Evolutionary conservation across 2,113 vertebrate genomes (phyloP), one percentile per base, ranked within the genome.

Genomic region (Addax nasomaculatus): DNA sequence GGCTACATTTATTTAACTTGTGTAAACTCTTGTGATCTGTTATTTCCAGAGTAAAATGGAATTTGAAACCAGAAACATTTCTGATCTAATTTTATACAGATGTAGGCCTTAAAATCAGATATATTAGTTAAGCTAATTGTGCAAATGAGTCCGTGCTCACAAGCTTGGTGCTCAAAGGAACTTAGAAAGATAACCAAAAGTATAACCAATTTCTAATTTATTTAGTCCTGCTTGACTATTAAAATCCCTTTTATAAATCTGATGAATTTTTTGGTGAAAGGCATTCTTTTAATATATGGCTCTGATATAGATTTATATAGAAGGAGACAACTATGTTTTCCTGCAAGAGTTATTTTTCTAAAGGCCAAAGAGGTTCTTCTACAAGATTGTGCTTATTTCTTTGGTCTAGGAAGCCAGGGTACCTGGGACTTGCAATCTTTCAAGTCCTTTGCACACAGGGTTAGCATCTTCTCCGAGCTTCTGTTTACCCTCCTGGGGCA

Each of bases 1-100:
- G 85, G 81, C 92, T 93, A 94, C 60, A 93, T 97, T 80, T 97
- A 79, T 96, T 97, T 92, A 97, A 96, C 70, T 97, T 95, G 81
- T 79, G 15, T 96, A 91, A 92, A 97, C 27, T 84, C 76, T 90
- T 85, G 33, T 93, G 78, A 79, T 84, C 95, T 43, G 12, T 93
- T 94, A 93, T 93, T 96, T 97, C 73, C 49, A 89, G n/a, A 94
- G 76, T 67, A 98, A 97, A 96, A 93, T 51, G 19, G 21, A 89
- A 91, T 53, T 95, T 98, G 33, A 97, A 97, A 83, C 33, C 45
- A 83, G 83, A 33, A 85, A 53, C 9, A 60, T 3, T 90, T 94
- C 25, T 92, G 2, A 85, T 86, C 36, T 90, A 81, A 96, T 70
- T 96, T 95, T 93, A 23, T 83, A 3, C 53, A 87, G 64, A 67